Conservation (phyloP, 2,888 invertebrate genomes). For the Malthinus flaveolus region DNA sequence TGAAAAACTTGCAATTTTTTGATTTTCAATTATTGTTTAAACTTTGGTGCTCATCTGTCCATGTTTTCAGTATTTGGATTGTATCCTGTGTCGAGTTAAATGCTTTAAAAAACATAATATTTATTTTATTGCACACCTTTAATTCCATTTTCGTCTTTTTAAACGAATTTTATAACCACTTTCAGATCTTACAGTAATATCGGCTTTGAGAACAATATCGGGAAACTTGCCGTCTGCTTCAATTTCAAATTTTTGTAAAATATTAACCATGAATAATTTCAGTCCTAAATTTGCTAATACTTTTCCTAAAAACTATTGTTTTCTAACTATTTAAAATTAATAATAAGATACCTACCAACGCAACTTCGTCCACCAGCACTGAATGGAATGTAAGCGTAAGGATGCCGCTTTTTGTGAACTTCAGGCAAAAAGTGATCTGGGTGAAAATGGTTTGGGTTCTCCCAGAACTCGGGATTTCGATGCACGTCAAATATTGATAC, state of each 20-base stretch:
- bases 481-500: slow-evolving; percentile 18
- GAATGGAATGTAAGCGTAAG: slow-evolving; percentile 6
- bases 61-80: no score
- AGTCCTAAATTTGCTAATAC: slow-evolving; percentile 36
- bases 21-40: no score
- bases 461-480: slow-evolving; percentile 42
- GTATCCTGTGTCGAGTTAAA: no score
- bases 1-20: no score
- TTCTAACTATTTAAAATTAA: background rate
- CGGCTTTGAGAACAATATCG: slow-evolving; percentile 39
- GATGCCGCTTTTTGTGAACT: background rate
- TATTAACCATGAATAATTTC: slow-evolving; percentile 39
- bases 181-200: slow-evolving; percentile 41
- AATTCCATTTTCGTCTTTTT: slow-evolving; percentile 31
- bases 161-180: slow-evolving; percentile 41
- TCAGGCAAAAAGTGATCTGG: slow-evolving; percentile 38
- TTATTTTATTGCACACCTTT: no score
- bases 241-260: slow-evolving; percentile 41
- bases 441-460: slow-evolving; percentile 44
- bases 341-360: background rate
- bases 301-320: slow-evolving; percentile 38
- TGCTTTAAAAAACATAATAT: no score
- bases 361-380: slow-evolving; percentile 9
- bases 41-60: no score
- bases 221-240: slow-evolving; percentile 43